These are phyloP conservation scores for Pangasianodon hypophthalmus DNA, from an alignment of 2,113 vertebrate species.

Conservation along the genomic window DNA sequence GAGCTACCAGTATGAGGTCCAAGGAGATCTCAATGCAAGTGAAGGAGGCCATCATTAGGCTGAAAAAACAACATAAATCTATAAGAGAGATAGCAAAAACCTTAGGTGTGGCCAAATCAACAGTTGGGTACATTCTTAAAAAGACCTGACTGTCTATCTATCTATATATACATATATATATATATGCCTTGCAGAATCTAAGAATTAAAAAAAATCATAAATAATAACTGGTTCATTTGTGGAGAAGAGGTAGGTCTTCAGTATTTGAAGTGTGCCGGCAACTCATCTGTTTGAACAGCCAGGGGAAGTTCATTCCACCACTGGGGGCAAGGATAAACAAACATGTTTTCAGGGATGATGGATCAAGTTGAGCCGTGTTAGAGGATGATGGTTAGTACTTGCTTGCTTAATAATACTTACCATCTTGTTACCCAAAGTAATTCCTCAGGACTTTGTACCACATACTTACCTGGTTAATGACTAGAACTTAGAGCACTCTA, in stretches of 20 bases:
- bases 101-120: too few relatives aligned
- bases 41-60: too few relatives aligned
- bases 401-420: not conserved
- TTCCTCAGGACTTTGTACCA: not conserved
- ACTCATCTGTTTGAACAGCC: not conserved
- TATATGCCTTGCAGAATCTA: too few relatives aligned
- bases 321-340: not conserved
- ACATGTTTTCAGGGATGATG: not conserved
- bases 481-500: not conserved
- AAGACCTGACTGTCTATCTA: too few relatives aligned
- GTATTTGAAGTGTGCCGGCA: not conserved
- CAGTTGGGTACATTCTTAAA: too few relatives aligned
- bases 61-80: too few relatives aligned
- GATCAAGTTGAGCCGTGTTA: not conserved
- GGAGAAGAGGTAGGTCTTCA: not conserved
- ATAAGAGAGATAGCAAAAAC: too few relatives aligned
- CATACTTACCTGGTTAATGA: not conserved
- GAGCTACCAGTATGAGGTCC: too few relatives aligned
- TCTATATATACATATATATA: too few relatives aligned
- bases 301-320: not conserved
- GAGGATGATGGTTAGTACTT: not conserved
- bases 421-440: not conserved
- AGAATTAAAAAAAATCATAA: too few relatives aligned
- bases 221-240: too few relatives aligned
- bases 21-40: too few relatives aligned